Evolutionary conservation across 1,140 invertebrate species (phyloP), one percentile per base, ranked within the genome.

Genomic region (Eufriesea mexicana): DNA sequence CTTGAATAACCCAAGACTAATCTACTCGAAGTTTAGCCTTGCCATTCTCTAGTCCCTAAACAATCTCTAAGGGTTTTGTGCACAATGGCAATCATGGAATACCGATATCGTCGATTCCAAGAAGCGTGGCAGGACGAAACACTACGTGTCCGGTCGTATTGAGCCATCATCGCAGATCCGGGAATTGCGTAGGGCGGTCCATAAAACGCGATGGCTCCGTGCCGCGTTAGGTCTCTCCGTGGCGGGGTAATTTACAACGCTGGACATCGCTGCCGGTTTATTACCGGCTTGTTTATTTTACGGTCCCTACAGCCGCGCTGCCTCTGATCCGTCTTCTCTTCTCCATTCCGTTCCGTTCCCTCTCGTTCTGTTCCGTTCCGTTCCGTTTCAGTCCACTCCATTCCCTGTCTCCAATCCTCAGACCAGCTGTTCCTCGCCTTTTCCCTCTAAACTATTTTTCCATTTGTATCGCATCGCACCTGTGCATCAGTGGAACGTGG

Each of bases 271-370:
- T 91, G 90, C 89, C 89, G 89, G 88, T 93, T 93, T 93, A 93
- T 93, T 93, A 91, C 92, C 89, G 80, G 81, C 89, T 91, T 92
- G 91, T 93, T 93, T 93, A 93, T 93, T 92, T 93, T 93, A 92
- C 90, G 85, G 88, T 91, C 90, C 86, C 84, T 90, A 87, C 84
- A 84, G 78, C 88, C 83, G 87, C 86, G 68, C 80, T 55, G 84
- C 76, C 28, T 66, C 49, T 55, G 80, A 79, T 85, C 76, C 66
- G 45, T 73, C 86, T 82, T 79, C 84, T 67, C 79, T 72, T 74
- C 68, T 51, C 49, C 49, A 16, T 61, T 59, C 57, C 57, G 23
- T 59, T 59, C n/a, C 57, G 57, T 59, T 59, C n/a, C 57, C 23
- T 59, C n/a, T n/a, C n/a, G n/a, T 59, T 59, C 61, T 16, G n/a